phyloP scores from a whole-genome alignment of 53 echinoderm and acorn worm genomes.

The Hippasteria phrygiana region DNA sequence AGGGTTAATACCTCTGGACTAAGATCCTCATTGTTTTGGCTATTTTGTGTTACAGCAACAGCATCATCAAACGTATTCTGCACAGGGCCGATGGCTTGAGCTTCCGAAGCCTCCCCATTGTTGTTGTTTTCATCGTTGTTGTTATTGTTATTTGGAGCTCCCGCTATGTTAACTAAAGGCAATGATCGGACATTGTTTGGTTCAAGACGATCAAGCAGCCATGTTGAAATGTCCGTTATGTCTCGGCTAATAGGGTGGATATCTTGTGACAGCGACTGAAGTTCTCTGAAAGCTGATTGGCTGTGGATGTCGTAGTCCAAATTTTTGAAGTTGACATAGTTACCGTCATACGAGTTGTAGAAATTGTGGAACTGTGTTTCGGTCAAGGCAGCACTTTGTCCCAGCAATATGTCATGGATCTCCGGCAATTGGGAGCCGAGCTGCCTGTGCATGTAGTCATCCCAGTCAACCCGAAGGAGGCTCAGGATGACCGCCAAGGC shows the following conservation, averaged over 20 bases:
- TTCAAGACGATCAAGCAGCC: conserved; percentile 81
- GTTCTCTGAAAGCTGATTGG: conserved; percentile 73
- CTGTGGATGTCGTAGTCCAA: conserved; percentile 65
- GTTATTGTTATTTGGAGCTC: conserved; percentile 50
- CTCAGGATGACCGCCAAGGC: conserved; percentile 84
- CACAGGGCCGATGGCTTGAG: conserved; percentile 10
- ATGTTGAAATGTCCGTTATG: conserved; percentile 70
- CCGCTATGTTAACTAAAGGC: conserved; percentile 43
- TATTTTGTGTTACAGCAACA: conserved; percentile 5
- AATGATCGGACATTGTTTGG: conserved; percentile 50
- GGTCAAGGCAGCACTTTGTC: conserved; percentile 88
- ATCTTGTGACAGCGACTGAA: conserved; percentile 75
- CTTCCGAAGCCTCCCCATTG: conserved; percentile 58
- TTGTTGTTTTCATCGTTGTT: conserved; percentile 75
- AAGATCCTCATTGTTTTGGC: conserved; percentile 29
- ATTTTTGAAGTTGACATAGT: conserved; percentile 75
- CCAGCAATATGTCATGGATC: conserved; percentile 88
- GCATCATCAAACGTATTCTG: conserved; percentile 17
- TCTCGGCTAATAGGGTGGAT: conserved; percentile 50
- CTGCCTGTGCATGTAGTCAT: conserved; percentile 66
- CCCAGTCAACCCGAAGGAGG: conserved; percentile 81
- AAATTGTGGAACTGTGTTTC: conserved; percentile 96
- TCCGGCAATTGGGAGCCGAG: conserved; percentile 65
- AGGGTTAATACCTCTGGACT: conserved; percentile 46
- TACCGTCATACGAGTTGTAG: conserved; percentile 80